A percentile compares a stretch with the other conserved stretches of the same genome.
Conservation (phyloP, 2,113 vertebrate genomes). For the Eretmochelys imbricata region DNA sequence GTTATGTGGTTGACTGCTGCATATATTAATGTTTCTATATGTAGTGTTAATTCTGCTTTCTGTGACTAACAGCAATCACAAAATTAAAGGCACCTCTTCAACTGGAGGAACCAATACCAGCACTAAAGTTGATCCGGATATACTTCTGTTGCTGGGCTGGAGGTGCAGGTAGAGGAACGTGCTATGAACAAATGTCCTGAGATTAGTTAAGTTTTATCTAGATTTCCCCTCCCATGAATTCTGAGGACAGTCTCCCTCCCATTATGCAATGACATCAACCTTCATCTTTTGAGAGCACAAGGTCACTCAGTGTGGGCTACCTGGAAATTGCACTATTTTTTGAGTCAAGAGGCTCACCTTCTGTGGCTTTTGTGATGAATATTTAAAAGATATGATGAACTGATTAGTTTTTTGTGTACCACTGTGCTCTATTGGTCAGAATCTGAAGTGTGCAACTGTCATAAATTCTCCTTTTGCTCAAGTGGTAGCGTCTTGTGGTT, state of each 20-base stretch:
- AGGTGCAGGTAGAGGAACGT: not conserved
- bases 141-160: not conserved
- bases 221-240: not conserved
- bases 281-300: not conserved
- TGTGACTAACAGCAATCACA: not conserved
- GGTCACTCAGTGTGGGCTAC: not conserved
- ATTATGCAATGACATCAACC: not conserved
- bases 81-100: not conserved
- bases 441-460: not conserved
- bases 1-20: not conserved
- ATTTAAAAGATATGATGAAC: constrained; percentile 47
- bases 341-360: not conserved
- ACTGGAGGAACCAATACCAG: not conserved
- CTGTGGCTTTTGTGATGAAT: constrained; percentile 34
- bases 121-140: rapidly evolving
- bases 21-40: not conserved
- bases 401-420: constrained; percentile 46
- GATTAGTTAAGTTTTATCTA: not conserved
- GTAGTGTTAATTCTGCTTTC: not conserved
- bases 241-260: rapidly evolving
- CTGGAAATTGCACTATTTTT: not conserved
- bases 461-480: not conserved
- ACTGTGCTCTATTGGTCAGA: not conserved
- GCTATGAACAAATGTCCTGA: not conserved
- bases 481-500: not conserved